phyloP scores from a whole-genome alignment of 2,888 invertebrate genomes.

The Rapana venosa region DNA sequence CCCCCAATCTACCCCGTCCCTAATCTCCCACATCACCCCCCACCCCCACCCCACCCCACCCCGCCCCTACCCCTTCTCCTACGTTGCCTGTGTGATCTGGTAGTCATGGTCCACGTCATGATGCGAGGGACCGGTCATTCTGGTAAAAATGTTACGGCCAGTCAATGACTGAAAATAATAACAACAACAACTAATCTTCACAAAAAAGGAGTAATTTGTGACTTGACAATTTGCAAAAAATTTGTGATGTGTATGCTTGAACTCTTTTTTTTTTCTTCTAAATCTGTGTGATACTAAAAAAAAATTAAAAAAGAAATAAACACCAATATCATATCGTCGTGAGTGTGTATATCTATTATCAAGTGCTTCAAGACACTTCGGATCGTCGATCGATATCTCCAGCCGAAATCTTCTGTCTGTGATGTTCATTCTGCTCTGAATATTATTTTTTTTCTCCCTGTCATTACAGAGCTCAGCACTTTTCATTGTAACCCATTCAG shows the following conservation, averaged over 20 bases:
- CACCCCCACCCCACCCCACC: neutral
- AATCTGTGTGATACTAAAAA: conserved; percentile 21
- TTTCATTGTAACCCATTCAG: neutral
- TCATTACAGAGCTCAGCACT: too few species aligned
- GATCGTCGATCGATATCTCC: neutral
- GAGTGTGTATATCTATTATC: conserved; percentile 14
- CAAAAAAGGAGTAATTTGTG: neutral
- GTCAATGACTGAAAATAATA: conserved; percentile 27
- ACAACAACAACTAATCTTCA: neutral
- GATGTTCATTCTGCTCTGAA: neutral
- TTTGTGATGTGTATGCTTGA: neutral
- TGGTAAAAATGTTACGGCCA: neutral
- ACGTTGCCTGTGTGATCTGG: neutral
- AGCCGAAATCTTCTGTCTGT: conserved; percentile 25
- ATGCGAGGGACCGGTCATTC: conserved; percentile 35
- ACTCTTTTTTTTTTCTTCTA: neutral
- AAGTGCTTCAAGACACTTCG: conserved; percentile 3
- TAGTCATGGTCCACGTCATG: conserved; percentile 26
- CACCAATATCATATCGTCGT: neutral
- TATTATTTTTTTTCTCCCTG: neutral
- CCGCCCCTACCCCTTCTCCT: neutral
- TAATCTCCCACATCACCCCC: neutral
- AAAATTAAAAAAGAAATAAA: neutral
- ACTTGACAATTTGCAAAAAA: neutral
- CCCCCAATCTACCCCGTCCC: neutral